Base-by-base conservation (phyloP, 2,888 invertebrate genomes). In the Cryptocephalus moraei region DNA sequence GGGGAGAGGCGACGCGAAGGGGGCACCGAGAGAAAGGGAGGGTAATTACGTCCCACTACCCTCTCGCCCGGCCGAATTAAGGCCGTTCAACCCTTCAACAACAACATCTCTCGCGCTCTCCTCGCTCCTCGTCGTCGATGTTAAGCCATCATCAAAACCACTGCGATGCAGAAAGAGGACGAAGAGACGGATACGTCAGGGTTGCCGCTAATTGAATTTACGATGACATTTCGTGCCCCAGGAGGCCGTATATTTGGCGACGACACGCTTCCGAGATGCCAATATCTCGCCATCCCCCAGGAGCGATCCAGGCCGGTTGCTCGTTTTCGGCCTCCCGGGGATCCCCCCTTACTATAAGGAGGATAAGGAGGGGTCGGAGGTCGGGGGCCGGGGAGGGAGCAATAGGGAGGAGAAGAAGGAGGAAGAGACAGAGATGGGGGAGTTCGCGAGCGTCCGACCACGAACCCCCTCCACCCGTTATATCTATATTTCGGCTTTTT, bases 231-330 rank as follows among this genome's bases (percentile, higher is more conserved):
- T 63, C 59, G 61, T 59, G 62, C 64, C 67, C 67, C 66, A 59
- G 64, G 66, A 65, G 67, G 67, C 66, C 64, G 67, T 68, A 67
- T 67, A 68, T 68, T 67, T 66, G 66, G 66, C 66, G 67, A 66
- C 66, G 68, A 67, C 67, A 65, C 62, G 65, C 63, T 64, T 65
- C 62, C 63, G 61, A 66, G 67, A 66, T 67, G 66, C 65, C 68
- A 66, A 68, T 67, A 67, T 67, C 66, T 64, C 57, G 56, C 56
- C 54, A 55, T 68, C 68, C 66, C 68, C 51, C 56, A 65, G 67
- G 67, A 67, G 63, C 68, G 66, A 67, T 67, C n/a, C 14, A 14
- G 40, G 40, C 39, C 32, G 48, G 48, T 41, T 41, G 45, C 14
- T 41, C 36, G 36, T 36, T 36, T 36, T 36, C 36, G 14, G 22